Evolutionary conservation across 2,797 vertebrate genomes (phyloP).

Genomic region (Ptychadena robeensis): DNA sequence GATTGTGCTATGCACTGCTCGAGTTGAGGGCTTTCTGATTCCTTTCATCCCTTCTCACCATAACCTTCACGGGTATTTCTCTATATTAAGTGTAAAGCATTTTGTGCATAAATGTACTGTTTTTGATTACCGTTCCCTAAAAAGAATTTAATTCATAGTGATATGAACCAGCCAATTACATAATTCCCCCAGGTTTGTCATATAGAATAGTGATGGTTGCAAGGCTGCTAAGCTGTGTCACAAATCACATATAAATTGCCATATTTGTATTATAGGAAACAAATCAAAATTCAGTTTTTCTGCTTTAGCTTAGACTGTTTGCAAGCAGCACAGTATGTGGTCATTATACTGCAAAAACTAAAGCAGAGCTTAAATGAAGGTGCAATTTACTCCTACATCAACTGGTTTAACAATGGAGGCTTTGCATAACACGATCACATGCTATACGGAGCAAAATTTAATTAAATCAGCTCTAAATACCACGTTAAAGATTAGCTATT

Average conservation of each 20-base stretch:
- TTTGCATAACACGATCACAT: constrained; percentile 25
- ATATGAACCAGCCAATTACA: no score
- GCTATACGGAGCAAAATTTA: constrained; percentile 29
- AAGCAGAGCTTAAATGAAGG: constrained; percentile 22
- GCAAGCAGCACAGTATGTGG: constrained; percentile 26
- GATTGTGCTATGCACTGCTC: no score
- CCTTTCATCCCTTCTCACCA: no score
- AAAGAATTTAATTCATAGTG: no score
- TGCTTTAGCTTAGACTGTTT: constrained; percentile 8
- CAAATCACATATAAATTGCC: not conserved
- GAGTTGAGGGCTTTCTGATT: no score
- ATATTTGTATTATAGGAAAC: not conserved
- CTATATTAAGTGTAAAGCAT: no score
- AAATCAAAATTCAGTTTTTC: not conserved
- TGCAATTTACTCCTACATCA: constrained; percentile 40
- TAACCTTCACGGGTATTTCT: no score
- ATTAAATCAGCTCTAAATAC: constrained; percentile 25
- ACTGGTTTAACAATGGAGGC: constrained; percentile 22
- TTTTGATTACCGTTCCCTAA: no score
- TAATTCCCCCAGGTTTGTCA: no score
- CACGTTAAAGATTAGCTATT: constrained; percentile 15
- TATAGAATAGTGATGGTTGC: not conserved
- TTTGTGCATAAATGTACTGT: no score
- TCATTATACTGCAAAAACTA: constrained; percentile 21
- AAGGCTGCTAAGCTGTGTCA: not conserved